These are phyloP conservation scores for Leptinotarsa defecta DNA, from an alignment of 1,140 invertebrate species.

Conservation along the genomic window DNA sequence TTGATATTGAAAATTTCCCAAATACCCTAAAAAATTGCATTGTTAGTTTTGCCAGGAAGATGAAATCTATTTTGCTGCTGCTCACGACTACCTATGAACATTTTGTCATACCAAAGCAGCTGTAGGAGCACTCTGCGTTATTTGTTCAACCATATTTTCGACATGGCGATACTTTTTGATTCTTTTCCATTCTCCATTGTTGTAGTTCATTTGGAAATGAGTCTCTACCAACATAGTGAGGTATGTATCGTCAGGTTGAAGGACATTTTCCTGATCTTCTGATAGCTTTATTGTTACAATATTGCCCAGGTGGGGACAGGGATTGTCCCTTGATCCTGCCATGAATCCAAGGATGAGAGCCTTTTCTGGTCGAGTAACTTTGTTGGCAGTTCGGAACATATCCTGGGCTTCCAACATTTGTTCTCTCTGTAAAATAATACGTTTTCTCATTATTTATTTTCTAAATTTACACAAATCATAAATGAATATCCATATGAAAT, in stretches of 20 bases:
- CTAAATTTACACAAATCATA: too few relatives aligned
- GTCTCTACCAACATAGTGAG: slow-evolving; percentile 84
- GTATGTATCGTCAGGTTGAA: slow-evolving; percentile 74
- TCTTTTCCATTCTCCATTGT: slow-evolving; percentile 90
- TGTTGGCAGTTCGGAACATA: slow-evolving; percentile 95
- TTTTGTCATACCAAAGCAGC: slow-evolving; percentile 47
- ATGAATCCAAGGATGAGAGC: slow-evolving; percentile 97
- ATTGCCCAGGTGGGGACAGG: slow-evolving; percentile 90
- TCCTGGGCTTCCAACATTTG: slow-evolving; percentile 97
- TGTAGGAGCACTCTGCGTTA: slow-evolving; percentile 45
- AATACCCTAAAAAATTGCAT: neutral
- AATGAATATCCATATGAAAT: too few relatives aligned
- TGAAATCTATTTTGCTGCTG: neutral
- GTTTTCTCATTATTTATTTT: neutral
- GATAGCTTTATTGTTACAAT: slow-evolving; percentile 91
- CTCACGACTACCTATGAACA: neutral
- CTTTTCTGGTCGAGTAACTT: slow-evolving; percentile 94
- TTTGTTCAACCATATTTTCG: slow-evolving; percentile 60
- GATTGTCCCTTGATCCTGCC: slow-evolving; percentile 94
- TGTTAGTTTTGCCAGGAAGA: neutral
- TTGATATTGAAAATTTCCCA: neutral
- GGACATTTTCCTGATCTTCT: slow-evolving; percentile 82
- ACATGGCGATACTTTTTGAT: slow-evolving; percentile 81
- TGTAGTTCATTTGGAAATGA: slow-evolving; percentile 97
- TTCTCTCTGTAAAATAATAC: slow-evolving; percentile 69